phyloP scores from a whole-genome alignment of 2,113 vertebrate genomes.

The Struthidea cinerea region DNA sequence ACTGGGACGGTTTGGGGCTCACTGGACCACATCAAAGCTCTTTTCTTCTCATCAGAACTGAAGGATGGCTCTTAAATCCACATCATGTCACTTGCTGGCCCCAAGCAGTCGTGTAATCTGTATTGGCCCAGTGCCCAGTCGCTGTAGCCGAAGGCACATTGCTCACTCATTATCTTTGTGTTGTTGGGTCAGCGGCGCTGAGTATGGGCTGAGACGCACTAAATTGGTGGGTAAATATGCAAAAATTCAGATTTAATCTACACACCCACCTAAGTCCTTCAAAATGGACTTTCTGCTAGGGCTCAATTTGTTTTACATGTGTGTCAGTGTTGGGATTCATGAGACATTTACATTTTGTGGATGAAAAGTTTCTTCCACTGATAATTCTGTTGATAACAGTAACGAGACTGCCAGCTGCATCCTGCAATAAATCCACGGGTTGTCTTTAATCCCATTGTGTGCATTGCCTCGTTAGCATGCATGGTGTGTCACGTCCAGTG shows the following conservation, averaged over 20 bases:
- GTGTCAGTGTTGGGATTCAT: neutral
- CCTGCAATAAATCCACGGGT: neutral
- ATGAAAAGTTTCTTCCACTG: neutral
- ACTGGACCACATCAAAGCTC: neutral
- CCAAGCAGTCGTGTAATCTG: neutral
- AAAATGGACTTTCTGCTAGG: neutral
- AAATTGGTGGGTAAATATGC: neutral
- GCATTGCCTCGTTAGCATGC: neutral
- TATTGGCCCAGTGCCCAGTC: neutral
- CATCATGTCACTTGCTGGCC: neutral
- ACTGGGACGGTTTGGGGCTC: neutral
- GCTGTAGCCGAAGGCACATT: neutral
- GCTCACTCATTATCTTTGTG: neutral
- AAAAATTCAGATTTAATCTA: neutral
- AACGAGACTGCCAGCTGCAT: neutral
- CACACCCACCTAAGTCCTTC: fast-evolving
- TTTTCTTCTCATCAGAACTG: neutral
- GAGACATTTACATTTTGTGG: neutral
- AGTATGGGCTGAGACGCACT: fast-evolving
- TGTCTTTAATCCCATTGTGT: neutral
- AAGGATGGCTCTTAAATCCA: neutral
- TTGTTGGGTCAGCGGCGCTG: neutral
- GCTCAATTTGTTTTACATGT: neutral
- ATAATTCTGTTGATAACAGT: neutral
- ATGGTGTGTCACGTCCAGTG: fast-evolving